These are phyloP conservation scores for Acronicta leporina DNA, from an alignment of 2,888 invertebrate genomes.

Conservation along the genomic window DNA sequence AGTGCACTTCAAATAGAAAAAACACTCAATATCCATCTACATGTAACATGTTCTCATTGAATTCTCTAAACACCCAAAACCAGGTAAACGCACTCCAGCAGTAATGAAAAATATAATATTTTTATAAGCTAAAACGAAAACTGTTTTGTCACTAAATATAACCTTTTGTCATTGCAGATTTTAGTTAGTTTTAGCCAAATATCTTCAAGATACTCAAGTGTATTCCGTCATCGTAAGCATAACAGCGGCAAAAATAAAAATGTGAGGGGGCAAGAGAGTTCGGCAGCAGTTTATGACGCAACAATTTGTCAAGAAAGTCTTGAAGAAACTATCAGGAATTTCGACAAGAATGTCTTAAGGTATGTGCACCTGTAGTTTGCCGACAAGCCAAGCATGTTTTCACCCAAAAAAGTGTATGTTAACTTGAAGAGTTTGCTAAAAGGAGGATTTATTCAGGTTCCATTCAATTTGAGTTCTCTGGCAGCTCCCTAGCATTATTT, in stretches of 20 bases:
- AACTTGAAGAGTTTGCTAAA: neutral
- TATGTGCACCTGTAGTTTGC: constrained; percentile 29
- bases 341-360: constrained; percentile 81
- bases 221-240: constrained; percentile 83
- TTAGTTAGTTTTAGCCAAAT: constrained; percentile 87
- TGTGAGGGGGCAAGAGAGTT: constrained; percentile 75
- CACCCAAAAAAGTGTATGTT: constrained; percentile 6
- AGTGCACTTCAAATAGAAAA: constrained; percentile 83
- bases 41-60: constrained; percentile 89
- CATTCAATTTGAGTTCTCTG: neutral
- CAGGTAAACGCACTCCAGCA: constrained; percentile 71
- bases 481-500: neutral
- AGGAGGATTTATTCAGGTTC: neutral
- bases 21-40: constrained; percentile 77
- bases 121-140: constrained; percentile 40
- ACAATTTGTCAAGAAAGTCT: constrained; percentile 80
- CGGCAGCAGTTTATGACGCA: constrained; percentile 68
- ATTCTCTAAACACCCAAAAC: constrained; percentile 87
- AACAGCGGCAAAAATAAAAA: constrained; percentile 72
- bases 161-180: constrained; percentile 85
- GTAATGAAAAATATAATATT: constrained; percentile 7
- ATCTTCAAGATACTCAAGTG: constrained; percentile 81
- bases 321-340: constrained; percentile 77
- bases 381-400: constrained; percentile 12
- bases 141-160: constrained; percentile 76